Conservation (phyloP, 2,888 invertebrate species). For the Eilema griseolum region DNA sequence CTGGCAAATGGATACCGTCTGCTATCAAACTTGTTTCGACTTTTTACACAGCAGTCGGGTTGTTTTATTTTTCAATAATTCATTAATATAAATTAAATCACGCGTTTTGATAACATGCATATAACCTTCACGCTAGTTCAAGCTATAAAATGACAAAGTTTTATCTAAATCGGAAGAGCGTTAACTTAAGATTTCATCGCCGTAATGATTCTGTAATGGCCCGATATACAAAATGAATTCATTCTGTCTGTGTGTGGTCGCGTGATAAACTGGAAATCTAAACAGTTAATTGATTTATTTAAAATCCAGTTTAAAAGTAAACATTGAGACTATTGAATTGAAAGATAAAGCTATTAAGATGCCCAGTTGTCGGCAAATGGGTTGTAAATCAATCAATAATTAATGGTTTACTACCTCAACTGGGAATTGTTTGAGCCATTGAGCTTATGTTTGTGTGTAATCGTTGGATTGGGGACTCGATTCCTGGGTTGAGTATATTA, state of each 20-base stretch:
- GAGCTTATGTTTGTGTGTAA: neutral
- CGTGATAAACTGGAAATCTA: neutral
- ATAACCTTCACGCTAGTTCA: neutral
- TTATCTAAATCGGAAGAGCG: neutral
- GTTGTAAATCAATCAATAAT: neutral
- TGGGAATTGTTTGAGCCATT: neutral
- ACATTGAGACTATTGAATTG: neutral
- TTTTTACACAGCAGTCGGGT: no score
- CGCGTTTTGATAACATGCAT: no score
- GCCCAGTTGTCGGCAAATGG: neutral
- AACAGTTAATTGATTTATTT: conserved; percentile 6
- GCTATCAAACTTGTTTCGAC: no score
- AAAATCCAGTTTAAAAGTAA: neutral
- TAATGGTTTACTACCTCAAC: neutral
- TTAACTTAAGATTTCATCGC: neutral
- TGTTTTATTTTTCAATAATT: no score
- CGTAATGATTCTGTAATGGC: neutral
- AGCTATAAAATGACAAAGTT: neutral
- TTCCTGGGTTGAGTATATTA: no score
- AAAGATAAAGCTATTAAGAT: neutral
- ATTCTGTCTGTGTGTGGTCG: neutral
- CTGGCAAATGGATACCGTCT: no score
- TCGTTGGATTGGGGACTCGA: no score
- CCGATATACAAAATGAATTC: neutral
- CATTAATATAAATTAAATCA: no score